Conservation (phyloP, 2,113 vertebrate species). For the Gnathonemus longibarbis region DNA sequence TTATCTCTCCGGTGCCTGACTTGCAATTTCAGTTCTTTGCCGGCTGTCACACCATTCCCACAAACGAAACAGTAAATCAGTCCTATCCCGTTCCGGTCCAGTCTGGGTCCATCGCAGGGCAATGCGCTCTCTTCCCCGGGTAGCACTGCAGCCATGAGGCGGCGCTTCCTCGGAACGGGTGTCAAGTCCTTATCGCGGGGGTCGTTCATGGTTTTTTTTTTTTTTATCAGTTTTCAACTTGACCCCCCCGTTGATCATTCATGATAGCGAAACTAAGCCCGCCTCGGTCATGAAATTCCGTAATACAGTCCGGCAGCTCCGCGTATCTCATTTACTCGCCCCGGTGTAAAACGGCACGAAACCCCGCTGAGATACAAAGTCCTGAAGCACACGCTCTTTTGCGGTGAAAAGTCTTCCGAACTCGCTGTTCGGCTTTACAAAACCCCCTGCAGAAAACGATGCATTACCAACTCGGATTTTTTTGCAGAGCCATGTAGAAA, state of each 20-base stretch:
- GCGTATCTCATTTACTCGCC: slow-evolving; percentile 26
- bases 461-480: slow-evolving; percentile 13
- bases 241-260: slow-evolving; percentile 40
- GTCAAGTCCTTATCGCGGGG: slow-evolving; percentile 56
- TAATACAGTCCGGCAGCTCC: slow-evolving; percentile 24
- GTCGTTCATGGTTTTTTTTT: slow-evolving; percentile 45
- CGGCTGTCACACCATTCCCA: slow-evolving; percentile 76
- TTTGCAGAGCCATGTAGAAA: slow-evolving; percentile 33
- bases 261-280: slow-evolving; percentile 28
- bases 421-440: slow-evolving; percentile 19
- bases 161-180: slow-evolving; percentile 77
- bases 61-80: slow-evolving; percentile 83
- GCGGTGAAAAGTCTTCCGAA: slow-evolving; percentile 26
- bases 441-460: slow-evolving; percentile 27
- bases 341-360: slow-evolving; percentile 32
- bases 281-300: slow-evolving; percentile 29
- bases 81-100: slow-evolving; percentile 54
- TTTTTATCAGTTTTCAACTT: slow-evolving; percentile 26
- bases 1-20: slow-evolving; percentile 65
- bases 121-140: slow-evolving; percentile 55
- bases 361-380: slow-evolving; percentile 13
- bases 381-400: background rate
- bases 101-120: slow-evolving; percentile 43
- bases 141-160: slow-evolving; percentile 75
- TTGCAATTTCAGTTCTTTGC: slow-evolving; percentile 74